Evolutionary conservation across 2,797 vertebrate genomes (phyloP).

Genomic region (Tapirus indicus): DNA sequence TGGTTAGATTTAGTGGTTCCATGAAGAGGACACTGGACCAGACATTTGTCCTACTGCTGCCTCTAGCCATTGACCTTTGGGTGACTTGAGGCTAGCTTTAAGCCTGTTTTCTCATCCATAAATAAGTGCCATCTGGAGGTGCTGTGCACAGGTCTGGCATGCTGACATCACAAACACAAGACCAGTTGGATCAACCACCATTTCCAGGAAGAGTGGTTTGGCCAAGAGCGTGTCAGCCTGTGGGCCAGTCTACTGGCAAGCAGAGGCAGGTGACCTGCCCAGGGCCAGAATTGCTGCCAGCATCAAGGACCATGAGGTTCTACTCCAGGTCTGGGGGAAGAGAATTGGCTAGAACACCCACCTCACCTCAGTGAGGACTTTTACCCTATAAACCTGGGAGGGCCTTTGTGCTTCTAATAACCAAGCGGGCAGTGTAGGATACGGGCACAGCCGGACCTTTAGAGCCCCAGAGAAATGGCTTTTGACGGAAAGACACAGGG

Average conservation of each 20-base stretch:
- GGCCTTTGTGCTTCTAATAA: not conserved
- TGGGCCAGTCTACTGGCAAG: not conserved
- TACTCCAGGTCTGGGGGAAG: not conserved
- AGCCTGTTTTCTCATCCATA: not conserved
- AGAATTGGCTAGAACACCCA: not conserved
- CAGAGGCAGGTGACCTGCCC: fast-evolving
- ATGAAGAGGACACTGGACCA: not conserved
- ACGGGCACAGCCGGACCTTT: not conserved
- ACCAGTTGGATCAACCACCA: fast-evolving
- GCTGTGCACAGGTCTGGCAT: not conserved
- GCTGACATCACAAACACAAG: not conserved
- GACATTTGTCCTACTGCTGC: too few relatives aligned
- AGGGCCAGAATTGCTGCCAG: not conserved
- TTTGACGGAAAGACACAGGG: not conserved
- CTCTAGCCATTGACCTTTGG: not conserved
- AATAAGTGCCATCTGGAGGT: not conserved
- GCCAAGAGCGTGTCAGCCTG: fast-evolving
- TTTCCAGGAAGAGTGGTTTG: not conserved
- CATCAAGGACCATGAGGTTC: too few relatives aligned
- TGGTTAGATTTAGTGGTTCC: not conserved
- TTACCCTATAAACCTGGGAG: not conserved
- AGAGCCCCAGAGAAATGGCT: not conserved
- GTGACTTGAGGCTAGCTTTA: not conserved
- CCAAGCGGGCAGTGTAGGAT: not conserved
- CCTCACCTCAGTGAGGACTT: not conserved